Percentiles rank a stretch among this genome's conserved stretches.
Conservation (phyloP, 2,797 vertebrate species). For the Cebuella pygmaea region DNA sequence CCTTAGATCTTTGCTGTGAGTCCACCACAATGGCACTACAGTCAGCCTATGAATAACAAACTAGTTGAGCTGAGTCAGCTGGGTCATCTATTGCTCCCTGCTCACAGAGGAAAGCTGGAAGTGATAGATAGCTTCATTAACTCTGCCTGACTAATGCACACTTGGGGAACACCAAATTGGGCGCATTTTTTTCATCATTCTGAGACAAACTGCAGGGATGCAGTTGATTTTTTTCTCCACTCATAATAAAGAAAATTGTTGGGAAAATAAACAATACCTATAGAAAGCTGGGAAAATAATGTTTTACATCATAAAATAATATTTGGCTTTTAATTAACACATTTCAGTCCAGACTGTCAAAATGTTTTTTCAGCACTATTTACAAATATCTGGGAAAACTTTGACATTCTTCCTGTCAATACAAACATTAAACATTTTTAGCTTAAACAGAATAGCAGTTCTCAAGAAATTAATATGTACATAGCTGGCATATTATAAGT, state of each 20-base stretch:
- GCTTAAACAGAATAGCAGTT: neutral
- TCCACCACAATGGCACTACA: neutral
- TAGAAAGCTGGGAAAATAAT: conserved; percentile 48
- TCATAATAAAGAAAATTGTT: conserved; percentile 45
- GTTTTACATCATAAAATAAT: neutral
- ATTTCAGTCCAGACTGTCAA: conserved; percentile 59
- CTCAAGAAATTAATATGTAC: neutral
- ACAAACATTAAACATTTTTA: neutral
- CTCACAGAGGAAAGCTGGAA: conserved; percentile 52
- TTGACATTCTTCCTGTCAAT: neutral
- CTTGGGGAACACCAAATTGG: conserved; percentile 62
- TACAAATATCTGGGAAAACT: conserved; percentile 45
- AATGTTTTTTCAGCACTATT: conserved; percentile 69
- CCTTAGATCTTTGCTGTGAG: neutral
- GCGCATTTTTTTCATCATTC: conserved; percentile 38
- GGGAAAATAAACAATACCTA: conserved; percentile 25
- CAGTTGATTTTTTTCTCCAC: conserved; percentile 14
- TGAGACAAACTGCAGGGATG: conserved; percentile 16
- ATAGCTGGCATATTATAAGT: neutral
- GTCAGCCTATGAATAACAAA: conserved; percentile 56
- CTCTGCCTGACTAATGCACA: conserved; percentile 58
- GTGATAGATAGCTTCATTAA: conserved; percentile 69
- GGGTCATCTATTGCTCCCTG: conserved; percentile 31
- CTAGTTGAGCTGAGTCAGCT: conserved; percentile 55
- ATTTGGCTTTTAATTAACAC: conserved; percentile 51